Base-by-base conservation (phyloP, 64 coral and sea anemone genomes). In the Dendrophyllia cribrosa region DNA sequence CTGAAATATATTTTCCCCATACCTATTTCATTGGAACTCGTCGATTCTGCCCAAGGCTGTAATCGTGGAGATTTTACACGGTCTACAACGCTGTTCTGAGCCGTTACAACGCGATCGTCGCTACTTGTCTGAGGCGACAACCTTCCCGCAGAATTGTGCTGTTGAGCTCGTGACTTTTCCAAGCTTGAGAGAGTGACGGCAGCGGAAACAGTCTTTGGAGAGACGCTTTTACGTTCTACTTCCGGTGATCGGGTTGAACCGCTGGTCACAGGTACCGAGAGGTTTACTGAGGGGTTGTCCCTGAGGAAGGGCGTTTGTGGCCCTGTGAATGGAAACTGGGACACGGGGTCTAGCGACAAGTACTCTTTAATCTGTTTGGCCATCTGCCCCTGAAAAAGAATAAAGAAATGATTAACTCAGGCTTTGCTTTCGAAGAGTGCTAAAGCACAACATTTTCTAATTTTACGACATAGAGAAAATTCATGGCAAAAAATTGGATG, bases 351-450 rank as follows among this genome's bases (percentile, higher is more conserved):
- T 52, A 2, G 78, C 3, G 80, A 19, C 46, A 91, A 58, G 58
- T 84, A 91, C 13, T 91, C 77, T 70, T 91, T 70, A 13, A 91
- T 22, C 44, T 91, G 89, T 52, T 82, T 79, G 78, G 69, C 78
- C 52, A 83, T 58, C 59, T 91, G 66, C 17, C 47, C 89, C 89
- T 91, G 78, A 23, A 19, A 10, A 69, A 17, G 22, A 51, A 25
- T 49, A 8, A 23, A 10, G 9, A 51, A 79, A 2, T 2, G 6
- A 9, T 69, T 5, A 25, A 25, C 4, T 8, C 20, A 9, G 53
- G 53, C 53, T 56, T 9, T 56, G 12, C 7, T 56, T 56, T 56
- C 53, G 53, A 56, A 56, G 12, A 1, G 53, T 9, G 7, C 12
- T 56, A 9, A 12, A 56, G 53, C 53, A 56, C 34, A 6, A 3